A percentile compares a stretch with the other conserved stretches of the same genome.
phyloP scores from a whole-genome alignment of 2,113 vertebrate species.

The Mus pahari region DNA sequence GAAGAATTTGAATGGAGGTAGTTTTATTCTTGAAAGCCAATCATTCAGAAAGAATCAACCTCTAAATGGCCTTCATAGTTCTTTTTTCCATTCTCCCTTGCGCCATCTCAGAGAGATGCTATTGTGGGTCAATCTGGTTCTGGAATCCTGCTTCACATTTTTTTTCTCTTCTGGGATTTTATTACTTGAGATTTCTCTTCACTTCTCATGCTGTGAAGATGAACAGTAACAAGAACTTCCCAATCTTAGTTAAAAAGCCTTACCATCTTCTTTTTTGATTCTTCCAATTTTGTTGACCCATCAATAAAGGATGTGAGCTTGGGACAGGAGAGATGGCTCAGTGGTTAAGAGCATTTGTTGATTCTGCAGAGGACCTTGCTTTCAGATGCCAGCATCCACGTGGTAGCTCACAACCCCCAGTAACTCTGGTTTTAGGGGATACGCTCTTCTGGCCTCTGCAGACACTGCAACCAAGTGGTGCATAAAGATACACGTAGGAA shows the following conservation, averaged over 20 bases:
- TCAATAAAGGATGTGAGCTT: neutral
- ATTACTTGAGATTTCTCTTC: neutral
- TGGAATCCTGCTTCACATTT: neutral
- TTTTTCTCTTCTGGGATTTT: neutral
- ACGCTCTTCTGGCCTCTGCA: neutral
- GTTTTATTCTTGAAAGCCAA: neutral
- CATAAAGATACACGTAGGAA: neutral
- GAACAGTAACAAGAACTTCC: neutral
- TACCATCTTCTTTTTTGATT: accelerated
- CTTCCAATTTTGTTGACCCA: neutral
- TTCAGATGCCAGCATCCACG: neutral
- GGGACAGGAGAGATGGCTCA: neutral
- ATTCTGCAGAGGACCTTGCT: neutral
- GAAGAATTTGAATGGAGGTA: no score
- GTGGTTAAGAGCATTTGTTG: neutral
- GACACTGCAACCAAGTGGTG: neutral
- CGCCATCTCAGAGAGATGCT: neutral
- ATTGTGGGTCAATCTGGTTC: neutral
- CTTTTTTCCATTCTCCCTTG: neutral
- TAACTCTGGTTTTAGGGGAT: neutral
- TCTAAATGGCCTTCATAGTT: neutral
- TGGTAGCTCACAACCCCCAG: neutral
- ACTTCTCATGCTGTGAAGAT: neutral
- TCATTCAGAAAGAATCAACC: neutral
- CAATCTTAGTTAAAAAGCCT: neutral